Evolutionary conservation across 1,140 invertebrate species (phyloP).

Genomic region (Brachystomella parvula): DNA sequence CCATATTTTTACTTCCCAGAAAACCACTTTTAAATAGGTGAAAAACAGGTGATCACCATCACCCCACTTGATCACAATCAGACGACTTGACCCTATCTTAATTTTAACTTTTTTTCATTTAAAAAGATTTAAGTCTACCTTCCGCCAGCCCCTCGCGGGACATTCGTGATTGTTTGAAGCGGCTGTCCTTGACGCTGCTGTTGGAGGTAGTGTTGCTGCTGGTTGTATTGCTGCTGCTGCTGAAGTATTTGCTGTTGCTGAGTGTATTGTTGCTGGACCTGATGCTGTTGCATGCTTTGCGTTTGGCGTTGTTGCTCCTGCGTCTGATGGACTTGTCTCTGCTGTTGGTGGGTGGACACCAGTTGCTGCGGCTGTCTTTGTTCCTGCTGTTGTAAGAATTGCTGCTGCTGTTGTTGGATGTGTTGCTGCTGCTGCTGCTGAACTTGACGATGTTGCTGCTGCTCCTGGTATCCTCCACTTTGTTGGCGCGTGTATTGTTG

Average conservation of each 20-base stretch:
- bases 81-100: no score
- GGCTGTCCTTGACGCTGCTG: not conserved
- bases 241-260: slow-evolving; percentile 21
- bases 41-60: no score
- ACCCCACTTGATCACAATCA: no score
- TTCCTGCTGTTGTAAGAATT: slow-evolving; percentile 19
- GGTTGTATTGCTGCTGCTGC: slow-evolving; percentile 13
- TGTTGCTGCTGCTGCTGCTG: slow-evolving; percentile 23
- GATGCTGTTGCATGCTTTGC: slow-evolving; percentile 47
- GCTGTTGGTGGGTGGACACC: not conserved
- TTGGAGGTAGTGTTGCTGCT: slow-evolving; percentile 18
- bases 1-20: no score
- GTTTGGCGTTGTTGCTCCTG: slow-evolving; percentile 17
- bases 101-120: not conserved
- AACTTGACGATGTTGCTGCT: slow-evolving; percentile 26
- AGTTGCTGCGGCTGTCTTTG: slow-evolving; percentile 18
- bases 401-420: slow-evolving; percentile 22
- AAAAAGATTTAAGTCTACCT: not conserved
- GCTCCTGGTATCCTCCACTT: slow-evolving; percentile 44
- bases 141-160: not conserved
- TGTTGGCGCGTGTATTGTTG: slow-evolving; percentile 44
- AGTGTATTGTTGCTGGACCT: slow-evolving; percentile 48
- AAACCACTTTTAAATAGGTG: no score
- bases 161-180: not conserved
- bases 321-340: slow-evolving; percentile 9